These are phyloP conservation scores for Burhinus bistriatus DNA, from an alignment of 2,113 vertebrate species.

Conservation along the genomic window DNA sequence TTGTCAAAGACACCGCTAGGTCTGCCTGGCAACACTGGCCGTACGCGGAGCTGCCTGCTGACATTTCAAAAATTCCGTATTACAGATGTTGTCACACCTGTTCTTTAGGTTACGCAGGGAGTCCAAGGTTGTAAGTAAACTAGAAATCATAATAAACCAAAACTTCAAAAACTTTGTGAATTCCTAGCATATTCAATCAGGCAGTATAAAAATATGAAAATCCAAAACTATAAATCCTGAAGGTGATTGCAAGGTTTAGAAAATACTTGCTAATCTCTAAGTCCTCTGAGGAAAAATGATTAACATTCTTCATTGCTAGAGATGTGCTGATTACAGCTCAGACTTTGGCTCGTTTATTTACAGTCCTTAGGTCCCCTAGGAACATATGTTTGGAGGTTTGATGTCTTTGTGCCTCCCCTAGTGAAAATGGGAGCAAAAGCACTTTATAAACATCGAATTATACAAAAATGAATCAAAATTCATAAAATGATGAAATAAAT, in stretches of 20 bases:
- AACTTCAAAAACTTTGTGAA: neutral
- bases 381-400: neutral
- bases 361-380: neutral
- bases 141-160: neutral
- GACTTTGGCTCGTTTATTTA: constrained; percentile 1
- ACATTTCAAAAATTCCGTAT: neutral
- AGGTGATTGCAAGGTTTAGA: neutral
- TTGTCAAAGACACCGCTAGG: too few species aligned
- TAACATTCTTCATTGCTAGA: neutral
- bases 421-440: neutral
- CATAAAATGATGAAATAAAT: neutral
- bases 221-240: neutral
- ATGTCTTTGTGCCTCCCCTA: neutral
- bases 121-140: neutral
- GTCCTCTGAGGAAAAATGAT: constrained; percentile 1
- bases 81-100: neutral
- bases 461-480: neutral
- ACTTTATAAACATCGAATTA: neutral
- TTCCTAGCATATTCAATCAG: neutral
- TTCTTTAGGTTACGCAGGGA: neutral
- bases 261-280: neutral
- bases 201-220: neutral
- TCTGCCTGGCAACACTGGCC: neutral
- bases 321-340: constrained; percentile 16
- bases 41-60: accelerated